Conservation (phyloP, 2,113 vertebrate species). For the Pelvicachromis taeniatus region DNA sequence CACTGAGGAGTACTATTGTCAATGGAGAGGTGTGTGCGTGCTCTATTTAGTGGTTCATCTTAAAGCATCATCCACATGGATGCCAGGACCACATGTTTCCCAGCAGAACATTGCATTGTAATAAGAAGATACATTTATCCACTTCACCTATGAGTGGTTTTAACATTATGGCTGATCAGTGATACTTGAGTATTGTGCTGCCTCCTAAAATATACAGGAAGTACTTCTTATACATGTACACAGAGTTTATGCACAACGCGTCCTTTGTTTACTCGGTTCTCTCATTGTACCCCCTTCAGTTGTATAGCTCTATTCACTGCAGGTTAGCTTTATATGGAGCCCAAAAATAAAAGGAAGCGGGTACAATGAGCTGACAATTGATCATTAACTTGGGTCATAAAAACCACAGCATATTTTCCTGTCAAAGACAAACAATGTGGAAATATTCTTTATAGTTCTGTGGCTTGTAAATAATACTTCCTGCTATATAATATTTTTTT, state of each 20-base stretch:
- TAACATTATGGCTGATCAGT: background rate
- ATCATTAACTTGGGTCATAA: background rate
- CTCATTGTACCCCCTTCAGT: background rate
- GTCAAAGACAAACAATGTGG: constrained; percentile 1
- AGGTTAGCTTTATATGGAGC: background rate
- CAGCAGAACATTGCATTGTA: background rate
- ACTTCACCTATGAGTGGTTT: background rate
- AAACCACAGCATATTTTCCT: background rate
- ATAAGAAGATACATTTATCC: background rate
- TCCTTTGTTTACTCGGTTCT: background rate
- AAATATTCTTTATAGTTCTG: background rate
- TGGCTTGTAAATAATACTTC: background rate
- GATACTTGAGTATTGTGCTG: background rate
- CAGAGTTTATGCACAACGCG: background rate
- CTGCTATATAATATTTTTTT: background rate
- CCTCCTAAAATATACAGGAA: background rate
- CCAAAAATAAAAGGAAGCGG: constrained; percentile 21
- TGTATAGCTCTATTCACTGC: background rate
- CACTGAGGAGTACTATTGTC: background rate
- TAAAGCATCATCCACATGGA: background rate
- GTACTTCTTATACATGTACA: background rate
- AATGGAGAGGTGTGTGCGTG: background rate
- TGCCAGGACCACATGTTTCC: background rate
- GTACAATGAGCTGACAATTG: background rate
- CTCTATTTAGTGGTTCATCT: background rate